Conservation (phyloP, 2,888 invertebrate species). For the Lysandra coridon region DNA sequence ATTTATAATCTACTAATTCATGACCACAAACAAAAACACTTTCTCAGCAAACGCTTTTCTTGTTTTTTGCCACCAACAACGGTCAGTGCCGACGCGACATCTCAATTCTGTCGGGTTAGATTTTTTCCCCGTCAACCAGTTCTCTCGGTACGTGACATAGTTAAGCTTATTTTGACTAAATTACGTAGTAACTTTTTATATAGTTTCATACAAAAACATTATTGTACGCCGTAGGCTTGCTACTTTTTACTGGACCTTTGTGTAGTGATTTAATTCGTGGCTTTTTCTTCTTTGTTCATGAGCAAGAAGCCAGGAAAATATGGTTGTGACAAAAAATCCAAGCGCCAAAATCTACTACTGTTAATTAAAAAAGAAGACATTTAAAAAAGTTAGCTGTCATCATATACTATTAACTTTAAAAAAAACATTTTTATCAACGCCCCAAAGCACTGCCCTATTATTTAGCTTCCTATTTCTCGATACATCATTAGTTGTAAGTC, state of each 20-base stretch:
- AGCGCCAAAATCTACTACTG: no score
- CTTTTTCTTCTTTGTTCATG: neutral
- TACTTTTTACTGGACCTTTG: neutral
- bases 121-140: slow-evolving; percentile 51
- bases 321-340: no score
- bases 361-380: neutral
- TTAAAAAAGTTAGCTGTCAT: neutral
- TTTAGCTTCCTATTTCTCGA: neutral
- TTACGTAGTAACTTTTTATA: slow-evolving; percentile 54
- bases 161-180: slow-evolving; percentile 64
- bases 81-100: slow-evolving; percentile 38
- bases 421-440: slow-evolving; percentile 11
- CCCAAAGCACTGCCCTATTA: neutral
- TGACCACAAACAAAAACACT: neutral
- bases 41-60: neutral
- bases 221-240: slow-evolving; percentile 66
- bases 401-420: neutral
- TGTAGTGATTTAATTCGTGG: neutral
- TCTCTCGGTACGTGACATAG: slow-evolving; percentile 63
- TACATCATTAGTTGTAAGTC: slow-evolving; percentile 33
- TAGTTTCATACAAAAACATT: slow-evolving; percentile 48
- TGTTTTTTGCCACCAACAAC: neutral
- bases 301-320: neutral
- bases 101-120: slow-evolving; percentile 40
- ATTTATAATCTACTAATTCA: no score